phyloP scores from a whole-genome alignment of 1,140 invertebrate species.

The Drosophila lacertosa region DNA sequence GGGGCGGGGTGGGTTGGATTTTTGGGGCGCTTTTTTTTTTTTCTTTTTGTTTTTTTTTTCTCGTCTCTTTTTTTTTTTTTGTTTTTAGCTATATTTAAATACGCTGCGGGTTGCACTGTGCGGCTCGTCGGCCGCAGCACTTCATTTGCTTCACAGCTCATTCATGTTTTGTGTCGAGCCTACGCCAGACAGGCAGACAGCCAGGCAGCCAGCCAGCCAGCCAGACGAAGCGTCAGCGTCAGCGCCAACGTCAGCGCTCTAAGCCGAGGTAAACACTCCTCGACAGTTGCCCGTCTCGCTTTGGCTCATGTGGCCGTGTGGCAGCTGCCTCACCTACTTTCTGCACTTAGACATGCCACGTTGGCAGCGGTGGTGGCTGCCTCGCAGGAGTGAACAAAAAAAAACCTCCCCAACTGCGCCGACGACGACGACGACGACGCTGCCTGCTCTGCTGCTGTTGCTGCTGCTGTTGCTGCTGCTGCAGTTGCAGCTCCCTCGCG shows the following conservation, averaged over 20 bases:
- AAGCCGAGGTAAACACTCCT: conserved; percentile 77
- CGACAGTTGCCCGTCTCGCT: conserved; percentile 37
- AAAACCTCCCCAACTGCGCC: conserved; percentile 59
- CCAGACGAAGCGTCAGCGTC: conserved; percentile 46
- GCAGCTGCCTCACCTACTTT: conserved; percentile 75
- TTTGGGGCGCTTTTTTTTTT: too few species aligned
- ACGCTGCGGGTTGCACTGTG: conserved; percentile 74
- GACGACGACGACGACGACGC: conserved; percentile 1
- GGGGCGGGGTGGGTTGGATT: too few species aligned
- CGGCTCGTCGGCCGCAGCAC: conserved; percentile 63
- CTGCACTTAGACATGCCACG: conserved; percentile 62
- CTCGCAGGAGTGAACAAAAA: conserved; percentile 34
- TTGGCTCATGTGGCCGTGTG: conserved; percentile 57
- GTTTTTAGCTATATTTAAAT: conserved; percentile 79
- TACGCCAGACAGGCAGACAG: conserved; percentile 48
- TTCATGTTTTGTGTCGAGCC: conserved; percentile 76
- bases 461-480: conserved; percentile 5
- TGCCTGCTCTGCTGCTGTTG: conserved; percentile 15
- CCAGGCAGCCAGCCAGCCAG: conserved; percentile 36
- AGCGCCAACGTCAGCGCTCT: conserved; percentile 46
- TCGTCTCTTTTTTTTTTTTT: too few species aligned
- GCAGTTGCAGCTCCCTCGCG: conserved; percentile 55
- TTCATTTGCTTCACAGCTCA: conserved; percentile 83
- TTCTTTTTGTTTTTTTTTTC: too few species aligned
- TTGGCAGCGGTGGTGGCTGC: conserved; percentile 63